Evolutionary conservation across 2,888 invertebrate genomes (phyloP).

Genomic region (Zygogramma bicolorata): DNA sequence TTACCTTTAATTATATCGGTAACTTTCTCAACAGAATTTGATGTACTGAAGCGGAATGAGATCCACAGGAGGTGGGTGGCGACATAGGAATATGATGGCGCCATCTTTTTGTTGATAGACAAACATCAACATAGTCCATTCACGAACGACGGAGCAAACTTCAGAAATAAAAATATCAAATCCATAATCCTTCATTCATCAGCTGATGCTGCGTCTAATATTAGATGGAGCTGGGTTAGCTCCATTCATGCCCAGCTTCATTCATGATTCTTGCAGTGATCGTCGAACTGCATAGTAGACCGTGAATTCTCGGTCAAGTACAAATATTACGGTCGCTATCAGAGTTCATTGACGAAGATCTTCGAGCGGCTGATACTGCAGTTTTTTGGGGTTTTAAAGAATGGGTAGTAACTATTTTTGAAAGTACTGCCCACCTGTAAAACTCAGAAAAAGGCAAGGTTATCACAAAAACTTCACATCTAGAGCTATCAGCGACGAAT

Average conservation of each 20-base stretch:
- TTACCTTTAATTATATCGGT: too few species aligned
- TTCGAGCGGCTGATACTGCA: not conserved
- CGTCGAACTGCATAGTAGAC: constrained; percentile 10
- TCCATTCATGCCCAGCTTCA: constrained; percentile 20
- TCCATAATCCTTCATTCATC: not conserved
- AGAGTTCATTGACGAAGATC: not conserved
- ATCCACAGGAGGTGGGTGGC: too few species aligned
- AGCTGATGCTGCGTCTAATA: not conserved
- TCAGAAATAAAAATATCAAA: not conserved
- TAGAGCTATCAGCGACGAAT: not conserved
- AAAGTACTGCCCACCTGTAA: constrained; percentile 46
- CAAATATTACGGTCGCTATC: not conserved
- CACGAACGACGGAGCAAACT: not conserved
- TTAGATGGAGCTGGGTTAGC: not conserved
- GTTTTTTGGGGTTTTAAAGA: constrained; percentile 47
- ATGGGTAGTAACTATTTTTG: constrained; percentile 40
- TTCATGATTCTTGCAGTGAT: constrained; percentile 10
- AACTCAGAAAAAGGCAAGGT: constrained; percentile 42
- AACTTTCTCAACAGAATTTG: too few species aligned
- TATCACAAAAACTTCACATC: constrained; percentile 14
- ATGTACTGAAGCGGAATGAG: too few species aligned
- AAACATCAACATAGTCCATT: not conserved
- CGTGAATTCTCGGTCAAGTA: constrained; percentile 7
- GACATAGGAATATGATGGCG: not conserved
- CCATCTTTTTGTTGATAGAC: not conserved